Base-by-base conservation (phyloP, 1,140 invertebrate genomes). In the Brevipalpus yothersi region DNA sequence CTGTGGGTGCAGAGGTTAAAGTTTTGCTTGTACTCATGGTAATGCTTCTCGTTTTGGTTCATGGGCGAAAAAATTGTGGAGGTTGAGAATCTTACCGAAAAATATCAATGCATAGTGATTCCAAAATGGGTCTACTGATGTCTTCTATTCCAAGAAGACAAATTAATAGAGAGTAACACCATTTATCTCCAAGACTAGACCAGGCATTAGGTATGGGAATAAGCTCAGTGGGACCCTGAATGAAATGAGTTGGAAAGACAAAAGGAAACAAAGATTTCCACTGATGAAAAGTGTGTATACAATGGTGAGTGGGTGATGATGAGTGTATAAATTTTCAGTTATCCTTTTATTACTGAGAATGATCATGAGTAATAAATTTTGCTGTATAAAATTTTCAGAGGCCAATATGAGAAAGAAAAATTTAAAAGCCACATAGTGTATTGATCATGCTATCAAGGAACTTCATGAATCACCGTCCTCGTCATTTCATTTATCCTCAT, bases 121-220 rank as follows among this genome's bases (percentile, higher is more conserved):
- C 86, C 56, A 92, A 69, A 63, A 93, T 86, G 11, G 81, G 77
- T 53, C 80, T 79, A 12, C 86, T 85, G 59, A 93, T 85, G 71
- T 92, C 87, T 45, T 82, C 80, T 70, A 90, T 86, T 69, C 94
- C 89, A 23, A 93, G 72, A 41, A 94, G 72, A 43, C 86, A 89
- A 9, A 88, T 80, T 60, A 94, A 72, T 56, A 93, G 79, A 63
- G 84, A 76, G 69, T 89, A 93, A 7, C 86, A 82, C 68, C 80
- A 81, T 31, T 89, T 71, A 68, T 84, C 82, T 59, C 78, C 75
- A 13, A 76, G 76, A 59, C 72, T 71, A 63, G 78, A 75, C 13
- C 75, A 70, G 56, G 76, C 74, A 49, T 77, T 76, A 58, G 75
- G 72, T 65, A 75, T 76, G 40, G 83, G 65, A 23, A 77, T 78